These are phyloP conservation scores for Troides helena DNA, from an alignment of 2,888 invertebrate genomes.

Conservation along the genomic window DNA sequence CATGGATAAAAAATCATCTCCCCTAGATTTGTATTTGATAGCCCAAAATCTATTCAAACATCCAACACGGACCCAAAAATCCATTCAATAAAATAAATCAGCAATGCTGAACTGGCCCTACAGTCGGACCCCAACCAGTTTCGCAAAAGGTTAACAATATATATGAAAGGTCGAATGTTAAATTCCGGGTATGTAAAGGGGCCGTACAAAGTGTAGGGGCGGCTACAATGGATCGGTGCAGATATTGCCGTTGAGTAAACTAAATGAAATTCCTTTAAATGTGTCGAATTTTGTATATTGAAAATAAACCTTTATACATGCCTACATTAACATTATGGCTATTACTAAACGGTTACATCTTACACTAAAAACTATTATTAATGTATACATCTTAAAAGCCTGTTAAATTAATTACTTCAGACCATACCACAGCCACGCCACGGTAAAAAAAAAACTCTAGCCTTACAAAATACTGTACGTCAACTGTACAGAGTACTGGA, in stretches of 20 bases:
- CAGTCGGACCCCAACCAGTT: conserved; percentile 43
- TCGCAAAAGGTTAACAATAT: conserved; percentile 52
- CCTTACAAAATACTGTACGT: conserved; percentile 6
- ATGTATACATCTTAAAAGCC: conserved; percentile 25
- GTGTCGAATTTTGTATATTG: conserved; percentile 30
- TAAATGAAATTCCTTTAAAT: conserved; percentile 31
- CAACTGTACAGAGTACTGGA: conserved; percentile 9
- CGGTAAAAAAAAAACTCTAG: conserved; percentile 21
- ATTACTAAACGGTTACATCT: conserved; percentile 18
- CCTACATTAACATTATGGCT: conserved; percentile 26
- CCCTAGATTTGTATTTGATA: conserved; percentile 8
- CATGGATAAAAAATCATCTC: conserved; percentile 5
- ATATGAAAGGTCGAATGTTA: conserved; percentile 52
- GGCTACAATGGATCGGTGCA: conserved; percentile 32
- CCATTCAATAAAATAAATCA: conserved; percentile 31
- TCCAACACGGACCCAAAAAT: conserved; percentile 23
- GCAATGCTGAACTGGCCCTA: conserved; percentile 33
- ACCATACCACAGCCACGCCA: conserved; percentile 28
- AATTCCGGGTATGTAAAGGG: conserved; percentile 47
- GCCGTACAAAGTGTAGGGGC: conserved; percentile 41
- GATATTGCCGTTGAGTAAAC: conserved; percentile 26
- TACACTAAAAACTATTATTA: conserved; percentile 14
- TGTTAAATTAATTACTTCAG: conserved; percentile 23
- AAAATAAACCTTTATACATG: conserved; percentile 29
- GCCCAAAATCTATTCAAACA: conserved; percentile 24